A percentile compares a stretch with the other conserved stretches of the same genome.
phyloP scores from a whole-genome alignment of 1,140 invertebrate genomes.

The Caenorhabditis latens region DNA sequence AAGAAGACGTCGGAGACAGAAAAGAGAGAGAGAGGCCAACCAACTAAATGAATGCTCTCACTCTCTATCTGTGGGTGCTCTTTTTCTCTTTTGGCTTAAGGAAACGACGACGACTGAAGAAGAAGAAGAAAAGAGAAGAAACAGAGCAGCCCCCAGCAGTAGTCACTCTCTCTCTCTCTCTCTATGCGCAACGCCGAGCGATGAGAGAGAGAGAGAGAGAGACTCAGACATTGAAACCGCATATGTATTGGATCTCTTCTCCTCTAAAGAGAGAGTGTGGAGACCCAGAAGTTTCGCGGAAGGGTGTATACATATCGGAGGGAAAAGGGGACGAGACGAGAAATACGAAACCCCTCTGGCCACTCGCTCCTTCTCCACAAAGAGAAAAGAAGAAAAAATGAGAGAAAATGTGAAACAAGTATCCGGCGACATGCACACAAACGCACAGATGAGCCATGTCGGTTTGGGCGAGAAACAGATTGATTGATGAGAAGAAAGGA shows the following conservation, averaged over 20 bases:
- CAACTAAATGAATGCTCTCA: conserved; percentile 54
- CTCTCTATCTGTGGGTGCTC: not conserved
- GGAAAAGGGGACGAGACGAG: conserved; percentile 10
- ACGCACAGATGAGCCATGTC: conserved; percentile 45
- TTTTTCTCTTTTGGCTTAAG: conserved; percentile 20
- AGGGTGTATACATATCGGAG: conserved; percentile 20
- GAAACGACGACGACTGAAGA: not conserved
- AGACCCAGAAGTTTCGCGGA: not conserved
- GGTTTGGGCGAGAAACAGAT: conserved; percentile 8
- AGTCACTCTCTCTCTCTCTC: conserved; percentile 22
- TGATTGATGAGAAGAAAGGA: conserved; percentile 5
- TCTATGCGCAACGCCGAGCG: conserved; percentile 20
- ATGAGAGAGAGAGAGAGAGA: not conserved
- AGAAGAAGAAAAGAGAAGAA: not conserved
- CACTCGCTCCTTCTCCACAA: conserved; percentile 8
- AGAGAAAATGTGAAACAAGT: conserved; percentile 39
- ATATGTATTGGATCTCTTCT: conserved; percentile 49
- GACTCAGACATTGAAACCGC: conserved; percentile 51
- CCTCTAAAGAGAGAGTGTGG: not conserved
- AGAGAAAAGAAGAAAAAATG: conserved; percentile 7
- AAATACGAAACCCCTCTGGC: conserved; percentile 47
- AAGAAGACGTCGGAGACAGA: not conserved
- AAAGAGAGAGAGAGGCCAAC: conserved; percentile 15
- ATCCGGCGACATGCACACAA: conserved; percentile 44
- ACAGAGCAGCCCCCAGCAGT: conserved; percentile 22